phyloP scores from a whole-genome alignment of 2,113 vertebrate genomes.

The Perognathus longimembris region DNA sequence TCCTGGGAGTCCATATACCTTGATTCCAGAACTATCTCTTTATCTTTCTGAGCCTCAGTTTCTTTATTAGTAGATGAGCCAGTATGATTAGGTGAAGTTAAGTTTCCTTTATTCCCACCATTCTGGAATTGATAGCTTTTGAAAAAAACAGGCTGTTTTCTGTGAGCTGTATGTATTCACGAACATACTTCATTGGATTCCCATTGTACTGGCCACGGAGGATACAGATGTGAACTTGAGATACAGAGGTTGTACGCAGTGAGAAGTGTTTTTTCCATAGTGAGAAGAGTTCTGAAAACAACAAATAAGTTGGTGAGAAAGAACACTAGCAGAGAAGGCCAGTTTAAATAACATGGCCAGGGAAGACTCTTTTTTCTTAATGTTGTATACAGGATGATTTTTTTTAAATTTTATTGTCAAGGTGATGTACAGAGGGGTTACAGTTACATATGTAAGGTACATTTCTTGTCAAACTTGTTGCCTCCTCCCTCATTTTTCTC shows the following conservation, averaged over 20 bases:
- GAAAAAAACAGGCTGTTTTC: not conserved
- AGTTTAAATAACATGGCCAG: not conserved
- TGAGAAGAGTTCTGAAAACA: not conserved
- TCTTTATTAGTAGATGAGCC: not conserved
- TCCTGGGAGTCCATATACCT: not conserved
- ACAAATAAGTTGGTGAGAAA: not conserved
- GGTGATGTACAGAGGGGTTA: too few species aligned
- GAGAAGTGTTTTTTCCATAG: too few species aligned
- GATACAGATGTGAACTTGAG: not conserved
- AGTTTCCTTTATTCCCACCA: not conserved
- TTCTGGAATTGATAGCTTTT: not conserved
- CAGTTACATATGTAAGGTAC: too few species aligned
- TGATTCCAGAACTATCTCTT: not conserved
- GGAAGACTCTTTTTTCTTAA: too few species aligned
- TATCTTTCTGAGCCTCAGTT: not conserved
- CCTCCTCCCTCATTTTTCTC: too few species aligned
- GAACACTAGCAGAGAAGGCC: not conserved
- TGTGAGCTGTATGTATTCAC: not conserved
- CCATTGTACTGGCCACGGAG: not conserved
- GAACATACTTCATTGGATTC: not conserved
- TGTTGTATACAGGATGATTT: too few species aligned
- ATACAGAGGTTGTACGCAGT: not conserved
- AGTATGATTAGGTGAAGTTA: not conserved
- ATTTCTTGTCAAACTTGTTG: too few species aligned
- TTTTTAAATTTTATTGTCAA: too few species aligned